These are phyloP conservation scores for Chloropsis hardwickii DNA, from an alignment of 2,113 vertebrate species.

Conservation along the genomic window DNA sequence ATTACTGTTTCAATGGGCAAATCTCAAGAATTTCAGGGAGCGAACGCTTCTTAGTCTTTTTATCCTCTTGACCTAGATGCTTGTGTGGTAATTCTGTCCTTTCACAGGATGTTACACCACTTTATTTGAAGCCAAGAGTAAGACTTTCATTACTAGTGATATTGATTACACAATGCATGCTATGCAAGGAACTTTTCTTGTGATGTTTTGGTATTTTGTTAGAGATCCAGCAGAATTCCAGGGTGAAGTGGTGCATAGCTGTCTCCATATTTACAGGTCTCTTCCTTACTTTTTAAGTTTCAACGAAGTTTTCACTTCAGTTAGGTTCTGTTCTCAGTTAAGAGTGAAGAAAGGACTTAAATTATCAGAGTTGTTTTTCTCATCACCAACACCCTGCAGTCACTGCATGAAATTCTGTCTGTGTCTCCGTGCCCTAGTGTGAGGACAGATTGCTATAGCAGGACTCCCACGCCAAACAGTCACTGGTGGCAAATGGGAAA, in stretches of 20 bases:
- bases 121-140: not conserved
- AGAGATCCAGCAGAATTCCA: not conserved
- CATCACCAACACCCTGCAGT: not conserved
- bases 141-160: not conserved
- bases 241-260: not conserved
- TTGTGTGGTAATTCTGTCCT: not conserved
- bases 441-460: not conserved
- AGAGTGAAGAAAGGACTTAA: not conserved
- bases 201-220: not conserved
- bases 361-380: constrained; percentile 34
- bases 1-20: not conserved
- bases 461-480: not conserved
- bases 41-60: not conserved
- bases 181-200: not conserved
- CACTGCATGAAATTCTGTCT: constrained; percentile 3
- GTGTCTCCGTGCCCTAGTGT: not conserved
- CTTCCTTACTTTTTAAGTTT: not conserved
- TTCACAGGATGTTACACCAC: not conserved
- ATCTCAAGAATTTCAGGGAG: not conserved
- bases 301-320: not conserved
- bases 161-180: not conserved
- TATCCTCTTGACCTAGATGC: not conserved
- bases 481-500: not conserved
- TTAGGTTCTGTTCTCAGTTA: not conserved
- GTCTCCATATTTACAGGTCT: not conserved